These are phyloP conservation scores for Nymphalis c-album DNA, from an alignment of 2,888 invertebrate genomes.

Conservation along the genomic window DNA sequence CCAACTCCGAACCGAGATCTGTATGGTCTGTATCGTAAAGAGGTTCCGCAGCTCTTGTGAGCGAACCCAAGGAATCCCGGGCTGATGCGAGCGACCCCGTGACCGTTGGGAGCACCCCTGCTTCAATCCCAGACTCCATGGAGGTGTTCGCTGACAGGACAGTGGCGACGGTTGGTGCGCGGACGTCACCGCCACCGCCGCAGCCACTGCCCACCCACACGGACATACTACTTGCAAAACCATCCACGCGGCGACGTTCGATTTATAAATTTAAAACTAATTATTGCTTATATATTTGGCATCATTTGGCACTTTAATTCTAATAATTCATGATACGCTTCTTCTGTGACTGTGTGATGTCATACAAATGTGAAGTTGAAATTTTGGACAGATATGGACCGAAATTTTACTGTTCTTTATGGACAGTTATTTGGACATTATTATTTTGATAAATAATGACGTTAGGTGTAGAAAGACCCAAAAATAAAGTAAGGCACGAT, in stretches of 20 bases:
- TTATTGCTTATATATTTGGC: slow-evolving; percentile 18
- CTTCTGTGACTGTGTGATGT: neutral
- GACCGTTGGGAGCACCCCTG: slow-evolving; percentile 86
- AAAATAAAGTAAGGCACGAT: slow-evolving; percentile 65
- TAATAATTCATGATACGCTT: neutral
- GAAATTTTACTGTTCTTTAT: slow-evolving; percentile 31
- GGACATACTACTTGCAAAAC: slow-evolving; percentile 71
- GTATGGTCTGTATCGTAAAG: slow-evolving; percentile 90
- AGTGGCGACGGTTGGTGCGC: slow-evolving; percentile 62
- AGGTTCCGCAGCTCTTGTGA: slow-evolving; percentile 83
- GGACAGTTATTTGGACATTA: slow-evolving; percentile 38
- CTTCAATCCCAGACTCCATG: slow-evolving; percentile 85
- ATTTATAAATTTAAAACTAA: slow-evolving; percentile 27
- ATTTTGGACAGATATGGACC: slow-evolving; percentile 42
- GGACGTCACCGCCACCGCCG: slow-evolving; percentile 57
- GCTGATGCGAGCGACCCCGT: slow-evolving; percentile 84
- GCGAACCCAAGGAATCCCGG: slow-evolving; percentile 80
- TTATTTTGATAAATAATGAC: slow-evolving; percentile 14
- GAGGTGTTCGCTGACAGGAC: slow-evolving; percentile 76
- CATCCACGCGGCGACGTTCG: slow-evolving; percentile 61
- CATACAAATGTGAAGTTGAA: slow-evolving; percentile 20
- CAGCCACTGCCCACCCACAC: slow-evolving; percentile 77
- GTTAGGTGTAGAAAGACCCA: slow-evolving; percentile 42
- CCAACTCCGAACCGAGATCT: slow-evolving; percentile 89
- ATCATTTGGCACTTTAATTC: slow-evolving; percentile 23